phyloP scores from a whole-genome alignment of 37 sponge, comb jelly and placozoan species.

The Aplysina aerophoba region DNA sequence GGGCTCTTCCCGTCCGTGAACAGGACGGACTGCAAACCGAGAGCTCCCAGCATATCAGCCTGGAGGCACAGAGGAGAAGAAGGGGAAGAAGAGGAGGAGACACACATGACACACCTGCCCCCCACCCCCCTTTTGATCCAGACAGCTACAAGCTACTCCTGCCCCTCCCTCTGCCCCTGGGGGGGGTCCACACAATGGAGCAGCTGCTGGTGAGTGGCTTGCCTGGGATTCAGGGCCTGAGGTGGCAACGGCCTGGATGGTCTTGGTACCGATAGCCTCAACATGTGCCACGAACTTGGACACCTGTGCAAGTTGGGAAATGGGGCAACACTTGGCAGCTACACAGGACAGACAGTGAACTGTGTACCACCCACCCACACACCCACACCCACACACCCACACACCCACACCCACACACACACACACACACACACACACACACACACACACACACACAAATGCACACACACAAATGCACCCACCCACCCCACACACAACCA shows the following conservation, averaged over 20 bases:
- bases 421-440: background rate
- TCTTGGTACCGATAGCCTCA: conserved; percentile 54
- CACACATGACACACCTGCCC: background rate
- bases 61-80: no score
- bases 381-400: background rate
- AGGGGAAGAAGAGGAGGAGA: no score
- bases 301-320: conserved; percentile 42
- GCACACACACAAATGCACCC: background rate
- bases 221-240: conserved; percentile 83
- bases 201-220: background rate
- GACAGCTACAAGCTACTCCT: background rate
- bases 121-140: background rate
- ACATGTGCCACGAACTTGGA: conserved; percentile 59
- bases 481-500: background rate
- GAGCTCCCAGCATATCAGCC: conserved; percentile 57
- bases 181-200: background rate
- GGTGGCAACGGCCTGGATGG: conserved; percentile 59
- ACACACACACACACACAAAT: background rate
- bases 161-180: background rate
- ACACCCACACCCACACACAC: background rate
- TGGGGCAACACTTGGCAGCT: no score
- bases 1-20: conserved; percentile 84
- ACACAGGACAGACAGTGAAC: no score
- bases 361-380: no score
- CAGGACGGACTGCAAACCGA: conserved; percentile 69